Evolutionary conservation across 2,797 vertebrate genomes (phyloP).

Genomic region (Amblyopsis hoosieri): DNA sequence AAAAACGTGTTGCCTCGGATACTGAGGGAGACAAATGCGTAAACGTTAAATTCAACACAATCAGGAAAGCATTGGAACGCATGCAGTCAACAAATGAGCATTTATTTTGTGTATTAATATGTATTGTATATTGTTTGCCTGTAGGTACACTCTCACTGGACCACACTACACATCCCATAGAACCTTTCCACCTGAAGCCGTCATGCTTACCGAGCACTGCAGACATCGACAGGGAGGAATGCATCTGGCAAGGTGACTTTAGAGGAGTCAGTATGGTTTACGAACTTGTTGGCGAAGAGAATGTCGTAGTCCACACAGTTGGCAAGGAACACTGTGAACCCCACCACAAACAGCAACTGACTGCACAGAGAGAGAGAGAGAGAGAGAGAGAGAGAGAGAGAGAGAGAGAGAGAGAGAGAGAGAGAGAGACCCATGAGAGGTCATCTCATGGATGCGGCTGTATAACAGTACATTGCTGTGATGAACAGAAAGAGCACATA

Average conservation of each 20-base stretch:
- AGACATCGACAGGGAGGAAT: slow-evolving; percentile 88
- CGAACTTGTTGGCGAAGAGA: slow-evolving; percentile 97
- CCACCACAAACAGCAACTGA: slow-evolving; percentile 97
- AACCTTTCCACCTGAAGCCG: too few species aligned
- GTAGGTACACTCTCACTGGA: too few species aligned
- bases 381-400: background rate
- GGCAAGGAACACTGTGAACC: slow-evolving; percentile 95
- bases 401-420: background rate
- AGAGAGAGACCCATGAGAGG: background rate
- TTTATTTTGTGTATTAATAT: too few species aligned
- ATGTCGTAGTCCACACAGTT: slow-evolving; percentile 99
- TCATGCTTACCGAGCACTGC: slow-evolving; percentile 85
- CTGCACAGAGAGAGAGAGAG: slow-evolving; percentile 61
- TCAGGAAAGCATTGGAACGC: background rate
- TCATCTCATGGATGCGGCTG: background rate
- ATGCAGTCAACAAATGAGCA: background rate
- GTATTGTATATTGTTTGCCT: too few species aligned
- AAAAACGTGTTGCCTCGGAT: slow-evolving; percentile 91
- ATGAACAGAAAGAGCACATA: slow-evolving; percentile 73
- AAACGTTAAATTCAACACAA: background rate
- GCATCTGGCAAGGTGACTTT: slow-evolving; percentile 98
- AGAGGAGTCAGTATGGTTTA: slow-evolving; percentile 92
- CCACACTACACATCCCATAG: too few species aligned
- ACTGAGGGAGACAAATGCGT: slow-evolving; percentile 65
- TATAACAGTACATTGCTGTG: background rate